Evolutionary conservation across 2,888 invertebrate genomes (phyloP).

Genomic region (Pasiphila rectangulata): DNA sequence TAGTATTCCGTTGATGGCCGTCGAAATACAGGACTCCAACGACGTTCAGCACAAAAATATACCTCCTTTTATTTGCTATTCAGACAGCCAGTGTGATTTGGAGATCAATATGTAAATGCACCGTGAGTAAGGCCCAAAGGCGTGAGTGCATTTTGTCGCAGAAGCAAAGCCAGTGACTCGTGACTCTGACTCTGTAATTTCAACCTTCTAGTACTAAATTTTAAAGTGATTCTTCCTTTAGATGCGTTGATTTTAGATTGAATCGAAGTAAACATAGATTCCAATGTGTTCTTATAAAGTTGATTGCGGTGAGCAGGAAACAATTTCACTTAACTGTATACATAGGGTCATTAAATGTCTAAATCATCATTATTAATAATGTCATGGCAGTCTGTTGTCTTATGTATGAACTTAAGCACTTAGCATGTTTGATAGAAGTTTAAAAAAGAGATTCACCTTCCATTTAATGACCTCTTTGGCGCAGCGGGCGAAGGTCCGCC

Average conservation of each 20-base stretch:
- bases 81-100: slow-evolving; percentile 61
- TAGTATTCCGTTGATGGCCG: slow-evolving; percentile 12
- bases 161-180: slow-evolving; percentile 51
- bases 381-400: too few relatives aligned
- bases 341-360: too few relatives aligned
- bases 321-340: too few relatives aligned
- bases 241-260: slow-evolving; percentile 8
- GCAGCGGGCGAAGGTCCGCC: too few relatives aligned
- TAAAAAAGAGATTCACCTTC: too few relatives aligned
- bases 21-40: slow-evolving; percentile 26
- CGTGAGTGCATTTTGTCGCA: slow-evolving; percentile 75
- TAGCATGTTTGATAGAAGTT: too few relatives aligned
- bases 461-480: too few relatives aligned
- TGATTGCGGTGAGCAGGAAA: too few relatives aligned
- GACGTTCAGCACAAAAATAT: slow-evolving; percentile 38
- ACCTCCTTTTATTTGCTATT: slow-evolving; percentile 59
- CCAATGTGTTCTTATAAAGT: background rate
- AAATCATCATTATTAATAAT: too few relatives aligned
- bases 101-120: slow-evolving; percentile 76
- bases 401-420: too few relatives aligned
- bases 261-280: background rate
- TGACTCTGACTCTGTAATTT: slow-evolving; percentile 49
- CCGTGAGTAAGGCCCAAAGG: slow-evolving; percentile 58
- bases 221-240: slow-evolving; percentile 31
- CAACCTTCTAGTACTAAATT: slow-evolving; percentile 43